Percentiles rank a stretch among this genome's conserved stretches.
Evolutionary conservation across 1,140 invertebrate genomes (phyloP).

Genomic region (Pantala flavescens): DNA sequence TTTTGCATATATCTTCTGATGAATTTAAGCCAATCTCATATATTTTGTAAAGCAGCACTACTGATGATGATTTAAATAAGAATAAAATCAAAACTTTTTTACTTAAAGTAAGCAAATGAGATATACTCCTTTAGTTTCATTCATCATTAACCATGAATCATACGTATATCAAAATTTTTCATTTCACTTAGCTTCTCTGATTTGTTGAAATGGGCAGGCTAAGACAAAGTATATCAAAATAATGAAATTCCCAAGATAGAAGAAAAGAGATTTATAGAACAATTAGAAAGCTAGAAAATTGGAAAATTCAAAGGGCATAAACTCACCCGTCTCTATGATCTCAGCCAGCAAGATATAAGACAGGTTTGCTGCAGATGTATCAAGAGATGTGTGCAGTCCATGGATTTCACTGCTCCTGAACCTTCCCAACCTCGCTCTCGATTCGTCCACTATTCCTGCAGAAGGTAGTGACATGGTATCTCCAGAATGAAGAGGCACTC

Average conservation of each 20-base stretch:
- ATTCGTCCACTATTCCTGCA: not conserved
- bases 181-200: not conserved
- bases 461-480: not conserved
- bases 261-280: too few relatives aligned
- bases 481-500: not conserved
- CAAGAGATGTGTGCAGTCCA: not conserved
- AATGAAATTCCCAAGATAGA: not conserved
- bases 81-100: too few relatives aligned
- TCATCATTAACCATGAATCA: too few relatives aligned
- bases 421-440: not conserved
- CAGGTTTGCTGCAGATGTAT: not conserved
- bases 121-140: too few relatives aligned
- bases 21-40: too few relatives aligned
- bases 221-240: not conserved
- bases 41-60: too few relatives aligned
- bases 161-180: too few relatives aligned
- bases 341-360: slow-evolving; percentile 47
- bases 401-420: not conserved
- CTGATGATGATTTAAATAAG: too few relatives aligned
- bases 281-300: too few relatives aligned
- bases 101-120: too few relatives aligned
- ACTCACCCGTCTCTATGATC: slow-evolving; percentile 57
- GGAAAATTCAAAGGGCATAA: too few relatives aligned
- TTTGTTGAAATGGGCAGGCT: not conserved
- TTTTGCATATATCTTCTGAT: too few relatives aligned